Evolutionary conservation across 2,888 invertebrate genomes (phyloP), one percentile per base, ranked within the genome.

Genomic region (Rotaria socialis): DNA sequence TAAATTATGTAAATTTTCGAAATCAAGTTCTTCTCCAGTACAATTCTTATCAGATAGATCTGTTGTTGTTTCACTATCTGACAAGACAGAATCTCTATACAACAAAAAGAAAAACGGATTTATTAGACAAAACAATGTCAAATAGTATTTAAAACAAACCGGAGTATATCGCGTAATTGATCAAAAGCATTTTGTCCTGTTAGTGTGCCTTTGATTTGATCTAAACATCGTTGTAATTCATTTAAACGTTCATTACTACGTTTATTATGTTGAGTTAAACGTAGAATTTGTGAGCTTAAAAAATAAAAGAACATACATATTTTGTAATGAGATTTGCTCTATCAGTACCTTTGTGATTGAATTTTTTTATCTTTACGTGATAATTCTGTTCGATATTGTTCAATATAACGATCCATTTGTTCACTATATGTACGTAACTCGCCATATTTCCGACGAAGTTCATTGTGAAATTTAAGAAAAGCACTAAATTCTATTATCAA

Each of bases 11-110:
- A 67, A 6, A 47, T 47, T 43, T 11, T 80, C 80, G 19, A 2
- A 43, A n/a, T 80, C 80, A 47, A 80, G 80, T 24, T 80, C 80
- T 80, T 80, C 80, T 11, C 80, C 80, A n/a, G 80, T 80, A 80
- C 80, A 80, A 47, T 80, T 80, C 2, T 80, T 80, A 80, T 80
- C 80, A 10, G 80, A 80, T 47, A 80, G 47, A 80, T 80, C 80
- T 11, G 80, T 80, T 47, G 80, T 80, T 47, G 80, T 80, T 80
- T 80, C 80, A 80, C 80, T 80, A 47, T 80, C 80, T 10, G 80
- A 80, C 47, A 80, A 14, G 14, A 4, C 47, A 11, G 80, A 80
- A 80, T 80, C 80, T n/a, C 80, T 80, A 5, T 43, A 43, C 0
- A 41, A 43, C 8, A 7, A 0, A 80, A 47, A n/a, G 47, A 22